Evolutionary conservation across 2,797 vertebrate species (phyloP), one percentile per base, ranked within the genome.

Genomic region (Lagodon rhomboides): DNA sequence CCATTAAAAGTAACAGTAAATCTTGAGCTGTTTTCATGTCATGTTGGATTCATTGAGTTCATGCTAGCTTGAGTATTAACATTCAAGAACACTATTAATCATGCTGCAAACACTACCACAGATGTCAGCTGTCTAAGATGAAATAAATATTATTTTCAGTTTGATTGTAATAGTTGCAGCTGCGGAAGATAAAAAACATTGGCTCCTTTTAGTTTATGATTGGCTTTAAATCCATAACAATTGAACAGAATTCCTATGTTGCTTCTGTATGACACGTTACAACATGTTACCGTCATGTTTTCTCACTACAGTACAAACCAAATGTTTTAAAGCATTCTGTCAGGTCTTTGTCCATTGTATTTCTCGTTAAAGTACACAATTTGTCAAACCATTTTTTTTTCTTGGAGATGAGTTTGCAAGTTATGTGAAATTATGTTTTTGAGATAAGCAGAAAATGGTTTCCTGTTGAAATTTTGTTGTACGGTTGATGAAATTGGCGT

Each of bases 41-140:
- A 69, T 54, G 18, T 77, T 63, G 18, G 27, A 71, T 63, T 60
- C 56, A 65, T 18, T n/a, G 41, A 38, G 38, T 38, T 38, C 38
- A 38, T 11, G 10, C 11, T 38, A 38, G 10, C 38, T 38, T 38
- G 13, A 44, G 41, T 11, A 18, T 74, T 34, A 53, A 25, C 12
- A 58, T 58, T 34, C 10, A 18, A 58, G 10, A 56, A 43, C 54
- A 22, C 15, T n/a, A 13, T 18, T 69, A 55, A 41, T 16, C 43
- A 47, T 17, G 25, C 13, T 49, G 20, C 5, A 22, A 70, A 67
- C 46, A 56, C 47, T 30, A 12, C 46, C 62, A 38, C 41, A 54
- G 43, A 22, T 5, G 18, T 58, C 25, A 18, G 30, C 1, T 20
- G 23, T 61, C 23, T 5, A n/a, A 12, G 12, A 62, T 23, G 17